Conservation (phyloP, 2,888 invertebrate genomes). For the Eupsilia transversa region DNA sequence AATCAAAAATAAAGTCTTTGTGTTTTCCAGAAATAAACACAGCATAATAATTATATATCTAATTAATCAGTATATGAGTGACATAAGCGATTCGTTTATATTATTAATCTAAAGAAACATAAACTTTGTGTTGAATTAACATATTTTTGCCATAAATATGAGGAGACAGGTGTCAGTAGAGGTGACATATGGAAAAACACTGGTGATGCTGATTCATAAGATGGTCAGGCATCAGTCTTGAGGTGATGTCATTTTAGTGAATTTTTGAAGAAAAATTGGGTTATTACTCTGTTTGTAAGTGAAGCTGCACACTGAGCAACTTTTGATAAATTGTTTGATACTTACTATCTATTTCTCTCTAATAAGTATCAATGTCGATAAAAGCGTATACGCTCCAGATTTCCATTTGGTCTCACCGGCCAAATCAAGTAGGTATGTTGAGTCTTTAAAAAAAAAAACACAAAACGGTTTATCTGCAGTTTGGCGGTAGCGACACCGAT, state of each 20-base stretch:
- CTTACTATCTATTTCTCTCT: too few species aligned
- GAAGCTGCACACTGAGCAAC: background rate
- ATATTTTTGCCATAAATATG: slow-evolving; percentile 62
- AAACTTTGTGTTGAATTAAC: slow-evolving; percentile 54
- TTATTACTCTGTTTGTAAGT: slow-evolving; percentile 31
- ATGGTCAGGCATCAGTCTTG: slow-evolving; percentile 43
- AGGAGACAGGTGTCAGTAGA: slow-evolving; percentile 56
- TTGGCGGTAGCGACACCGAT: background rate
- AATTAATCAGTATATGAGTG: slow-evolving; percentile 63
- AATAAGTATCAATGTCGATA: too few species aligned
- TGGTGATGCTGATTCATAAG: slow-evolving; percentile 56
- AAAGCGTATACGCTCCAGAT: too few species aligned
- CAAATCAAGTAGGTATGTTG: too few species aligned
- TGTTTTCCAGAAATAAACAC: slow-evolving; percentile 46
- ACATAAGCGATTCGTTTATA: slow-evolving; percentile 61
- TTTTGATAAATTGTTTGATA: background rate
- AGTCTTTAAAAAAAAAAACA: background rate
- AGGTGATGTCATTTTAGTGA: slow-evolving; percentile 60
- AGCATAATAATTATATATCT: slow-evolving; percentile 34
- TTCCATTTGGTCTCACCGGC: too few species aligned
- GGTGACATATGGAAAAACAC: slow-evolving; percentile 66
- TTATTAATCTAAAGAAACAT: slow-evolving; percentile 54
- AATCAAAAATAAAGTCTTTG: slow-evolving; percentile 42
- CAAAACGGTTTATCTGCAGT: background rate
- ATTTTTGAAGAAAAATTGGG: slow-evolving; percentile 50